Conservation (phyloP, 2,888 invertebrate species). For the Dichetophora obliterata region DNA sequence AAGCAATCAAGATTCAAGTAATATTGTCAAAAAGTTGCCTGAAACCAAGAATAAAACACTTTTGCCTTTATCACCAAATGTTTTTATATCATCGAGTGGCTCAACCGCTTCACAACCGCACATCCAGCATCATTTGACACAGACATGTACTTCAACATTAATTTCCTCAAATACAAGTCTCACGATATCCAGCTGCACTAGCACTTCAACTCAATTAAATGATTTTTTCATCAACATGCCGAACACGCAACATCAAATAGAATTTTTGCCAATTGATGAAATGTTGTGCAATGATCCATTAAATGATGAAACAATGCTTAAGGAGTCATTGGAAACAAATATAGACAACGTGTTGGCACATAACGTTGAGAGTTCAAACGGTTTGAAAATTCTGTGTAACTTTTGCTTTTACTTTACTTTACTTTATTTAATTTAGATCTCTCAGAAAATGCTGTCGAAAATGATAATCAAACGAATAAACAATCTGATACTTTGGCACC, state of each 20-base stretch:
- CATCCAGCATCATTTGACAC: not conserved
- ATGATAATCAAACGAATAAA: not conserved
- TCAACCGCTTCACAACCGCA: slow-evolving; percentile 19
- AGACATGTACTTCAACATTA: not conserved
- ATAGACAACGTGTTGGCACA: not conserved
- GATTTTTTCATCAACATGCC: slow-evolving; percentile 23
- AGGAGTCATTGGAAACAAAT: not conserved
- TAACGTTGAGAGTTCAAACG: not conserved
- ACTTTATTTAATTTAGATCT: not conserved
- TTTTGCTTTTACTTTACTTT: not conserved
- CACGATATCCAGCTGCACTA: not conserved
- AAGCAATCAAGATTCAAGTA: not conserved
- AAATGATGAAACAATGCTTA: not conserved
- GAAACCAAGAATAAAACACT: not conserved
- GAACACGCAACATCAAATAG: slow-evolving; percentile 41
- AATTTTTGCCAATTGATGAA: slow-evolving; percentile 30
- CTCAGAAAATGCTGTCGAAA: not conserved
- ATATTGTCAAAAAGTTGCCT: not conserved
- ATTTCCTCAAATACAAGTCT: not conserved
- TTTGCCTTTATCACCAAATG: slow-evolving; percentile 26
- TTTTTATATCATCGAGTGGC: slow-evolving; percentile 30
- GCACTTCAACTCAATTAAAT: not conserved
- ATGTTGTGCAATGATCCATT: slow-evolving; percentile 27
- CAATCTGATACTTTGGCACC: not conserved
- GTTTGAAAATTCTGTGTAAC: not conserved